A percentile compares a stretch with the other conserved stretches of the same genome.
These are phyloP conservation scores for Eucera pruinosa DNA, from an alignment of 2,888 invertebrate species.

Conservation along the genomic window DNA sequence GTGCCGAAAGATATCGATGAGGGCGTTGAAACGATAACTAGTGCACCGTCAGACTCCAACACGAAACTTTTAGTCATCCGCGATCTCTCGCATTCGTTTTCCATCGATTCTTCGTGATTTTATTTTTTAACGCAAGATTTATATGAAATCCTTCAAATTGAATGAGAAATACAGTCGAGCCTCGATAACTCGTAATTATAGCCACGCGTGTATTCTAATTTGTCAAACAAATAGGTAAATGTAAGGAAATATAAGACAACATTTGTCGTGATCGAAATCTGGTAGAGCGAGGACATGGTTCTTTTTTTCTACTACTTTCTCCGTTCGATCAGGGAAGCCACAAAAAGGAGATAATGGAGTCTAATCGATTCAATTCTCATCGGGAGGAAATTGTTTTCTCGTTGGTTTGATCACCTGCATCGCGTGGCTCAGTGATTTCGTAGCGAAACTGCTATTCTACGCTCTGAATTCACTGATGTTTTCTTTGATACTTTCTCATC, in stretches of 20 bases:
- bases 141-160: no score
- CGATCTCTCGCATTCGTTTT: not conserved
- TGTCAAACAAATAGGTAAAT: no score
- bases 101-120: not conserved
- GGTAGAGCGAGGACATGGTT: slow-evolving; percentile 12
- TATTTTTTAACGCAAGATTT: not conserved
- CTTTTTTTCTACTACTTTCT: slow-evolving; percentile 32
- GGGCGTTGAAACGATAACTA: slow-evolving; percentile 70
- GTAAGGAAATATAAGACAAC: no score
- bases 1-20: slow-evolving; percentile 69
- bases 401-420: slow-evolving; percentile 8
- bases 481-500: slow-evolving; percentile 7
- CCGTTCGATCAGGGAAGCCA: slow-evolving; percentile 3
- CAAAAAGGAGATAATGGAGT: slow-evolving; percentile 28
- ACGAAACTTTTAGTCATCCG: no score
- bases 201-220: no score
- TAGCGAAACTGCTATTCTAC: slow-evolving; percentile 24
- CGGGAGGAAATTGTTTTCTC: slow-evolving; percentile 23
- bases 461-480: slow-evolving; percentile 19
- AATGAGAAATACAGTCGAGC: no score
- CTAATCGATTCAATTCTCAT: slow-evolving; percentile 31
- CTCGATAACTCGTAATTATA: no score
- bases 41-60: slow-evolving; percentile 38
- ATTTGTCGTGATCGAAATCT: no score
- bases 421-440: slow-evolving; percentile 24